These are phyloP conservation scores for Lasioglossum malachurum DNA, from an alignment of 2,888 invertebrate genomes.

Conservation along the genomic window DNA sequence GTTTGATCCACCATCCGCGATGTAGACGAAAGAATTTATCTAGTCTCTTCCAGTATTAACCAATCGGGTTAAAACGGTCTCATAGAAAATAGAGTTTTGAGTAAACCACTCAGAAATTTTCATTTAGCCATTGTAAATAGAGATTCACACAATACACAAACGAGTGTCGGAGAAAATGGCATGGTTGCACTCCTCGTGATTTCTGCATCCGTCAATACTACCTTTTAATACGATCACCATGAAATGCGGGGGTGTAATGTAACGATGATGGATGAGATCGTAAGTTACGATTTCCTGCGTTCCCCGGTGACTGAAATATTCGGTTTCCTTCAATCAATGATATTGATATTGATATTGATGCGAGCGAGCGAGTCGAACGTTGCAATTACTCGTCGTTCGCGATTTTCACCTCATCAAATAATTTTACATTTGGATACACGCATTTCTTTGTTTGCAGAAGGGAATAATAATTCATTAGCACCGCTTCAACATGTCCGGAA, in stretches of 20 bases:
- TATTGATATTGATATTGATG: conserved; percentile 33
- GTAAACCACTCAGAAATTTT: neutral
- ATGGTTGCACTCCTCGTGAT: neutral
- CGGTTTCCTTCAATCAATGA: neutral
- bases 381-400: neutral
- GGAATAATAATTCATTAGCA: conserved; percentile 4
- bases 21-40: neutral
- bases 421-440: neutral
- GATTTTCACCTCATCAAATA: neutral
- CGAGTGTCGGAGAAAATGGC: neutral
- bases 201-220: neutral
- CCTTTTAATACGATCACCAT: neutral
- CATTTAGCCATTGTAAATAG: neutral
- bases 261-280: conserved; percentile 38
- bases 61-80: neutral
- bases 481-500: neutral
- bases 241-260: neutral
- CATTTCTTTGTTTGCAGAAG: neutral
- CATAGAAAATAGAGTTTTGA: neutral
- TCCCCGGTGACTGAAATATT: conserved; percentile 11
- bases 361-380: neutral
- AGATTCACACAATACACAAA: neutral
- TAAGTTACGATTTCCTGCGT: conserved; percentile 13
- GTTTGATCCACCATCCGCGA: conserved; percentile 1
- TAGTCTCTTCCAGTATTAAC: neutral